Evolutionary conservation across 2,888 invertebrate species (phyloP), one percentile per base, ranked within the genome.

Genomic region (Eupithecia pulchellata): DNA sequence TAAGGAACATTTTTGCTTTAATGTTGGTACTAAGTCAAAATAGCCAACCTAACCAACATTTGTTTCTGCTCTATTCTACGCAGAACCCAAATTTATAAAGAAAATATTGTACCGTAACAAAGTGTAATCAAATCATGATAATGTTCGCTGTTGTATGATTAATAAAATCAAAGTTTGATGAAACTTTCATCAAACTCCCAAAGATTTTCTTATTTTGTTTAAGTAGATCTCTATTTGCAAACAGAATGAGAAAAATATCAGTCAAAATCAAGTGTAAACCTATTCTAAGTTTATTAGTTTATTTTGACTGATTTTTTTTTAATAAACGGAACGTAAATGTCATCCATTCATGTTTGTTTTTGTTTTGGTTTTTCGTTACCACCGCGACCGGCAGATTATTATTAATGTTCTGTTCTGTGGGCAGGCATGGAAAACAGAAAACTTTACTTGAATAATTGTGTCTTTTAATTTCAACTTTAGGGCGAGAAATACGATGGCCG

Each of bases 401-500:
- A n/a, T n/a, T n/a, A n/a, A n/a, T n/a, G n/a, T n/a, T n/a, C n/a
- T n/a, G n/a, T n/a, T n/a, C n/a, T n/a, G n/a, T n/a, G n/a, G 14
- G 32, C n/a, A 29, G 30, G 6, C 8, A 30, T 30, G 2, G 3
- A 1, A 58, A 17, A n/a, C n/a, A n/a, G n/a, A 29, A 30, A 60
- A 60, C n/a, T 58, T 8, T 6, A 30, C 2, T 17, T 8, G 30
- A 60, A 52, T 52, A 25, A n/a, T n/a, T 25, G 25, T 52, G 25
- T 47, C 20, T 52, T 52, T 11, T 52, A 34, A n/a, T 30, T 6
- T 30, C 55, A 2, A 34, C 89, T 88, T 66, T 88, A 99, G 99
- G 99, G 99, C 64, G 99, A 99, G 91, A 99, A 99, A 92, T 99
- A 99, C 90, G 99, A 99, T 90, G 99, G 99, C 6, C 96, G 99